A percentile compares a stretch with the other conserved stretches of the same genome.
phyloP scores from a whole-genome alignment of 2,113 vertebrate species.

The Rhabdornis inornatus region DNA sequence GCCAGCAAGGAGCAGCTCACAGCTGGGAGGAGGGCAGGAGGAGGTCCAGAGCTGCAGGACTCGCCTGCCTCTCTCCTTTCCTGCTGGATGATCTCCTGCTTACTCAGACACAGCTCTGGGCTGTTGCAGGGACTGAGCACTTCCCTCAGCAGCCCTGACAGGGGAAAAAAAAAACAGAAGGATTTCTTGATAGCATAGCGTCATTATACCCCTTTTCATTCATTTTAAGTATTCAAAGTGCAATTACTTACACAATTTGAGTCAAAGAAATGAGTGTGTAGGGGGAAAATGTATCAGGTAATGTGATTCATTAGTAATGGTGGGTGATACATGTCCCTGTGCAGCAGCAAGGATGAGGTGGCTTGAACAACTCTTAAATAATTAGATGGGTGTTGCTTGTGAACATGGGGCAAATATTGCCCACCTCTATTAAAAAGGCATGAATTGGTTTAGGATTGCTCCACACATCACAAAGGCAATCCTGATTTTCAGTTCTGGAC shows the following conservation, averaged over 20 bases:
- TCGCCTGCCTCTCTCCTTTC: not conserved
- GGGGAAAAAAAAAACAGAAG: not conserved
- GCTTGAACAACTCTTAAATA: not conserved
- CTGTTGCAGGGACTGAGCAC: not conserved
- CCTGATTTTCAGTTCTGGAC: not conserved
- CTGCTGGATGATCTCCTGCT: not conserved
- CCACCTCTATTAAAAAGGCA: not conserved
- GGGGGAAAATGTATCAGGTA: constrained; percentile 15
- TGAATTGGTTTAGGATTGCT: not conserved
- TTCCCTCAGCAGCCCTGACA: not conserved
- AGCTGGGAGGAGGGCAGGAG: not conserved
- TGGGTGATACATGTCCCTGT: not conserved
- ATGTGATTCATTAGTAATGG: constrained; percentile 36
- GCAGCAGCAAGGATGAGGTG: not conserved
- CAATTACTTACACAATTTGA: constrained; percentile 30
- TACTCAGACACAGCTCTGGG: not conserved
- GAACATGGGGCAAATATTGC: not conserved
- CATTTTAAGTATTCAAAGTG: constrained; percentile 12
- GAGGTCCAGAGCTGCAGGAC: not conserved
- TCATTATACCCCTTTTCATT: constrained; percentile 32
- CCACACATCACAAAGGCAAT: not conserved
- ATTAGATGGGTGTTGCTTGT: not conserved
- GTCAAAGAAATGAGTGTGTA: constrained; percentile 28
- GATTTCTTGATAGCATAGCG: not conserved
- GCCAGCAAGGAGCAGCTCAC: not conserved